These are phyloP conservation scores for Thaumatotibia leucotreta DNA, from an alignment of 1,140 invertebrate genomes.

Conservation along the genomic window DNA sequence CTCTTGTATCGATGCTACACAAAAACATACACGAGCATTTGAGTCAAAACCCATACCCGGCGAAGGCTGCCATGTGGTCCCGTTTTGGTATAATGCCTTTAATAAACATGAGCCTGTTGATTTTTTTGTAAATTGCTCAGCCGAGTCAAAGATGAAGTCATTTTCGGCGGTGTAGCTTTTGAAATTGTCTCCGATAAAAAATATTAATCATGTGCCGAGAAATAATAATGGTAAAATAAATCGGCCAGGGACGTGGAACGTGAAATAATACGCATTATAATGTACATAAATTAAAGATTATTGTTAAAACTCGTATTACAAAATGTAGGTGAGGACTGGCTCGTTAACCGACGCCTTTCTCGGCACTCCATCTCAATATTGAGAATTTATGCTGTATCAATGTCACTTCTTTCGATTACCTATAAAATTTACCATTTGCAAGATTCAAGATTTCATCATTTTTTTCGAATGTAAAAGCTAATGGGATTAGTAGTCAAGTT, in stretches of 20 bases:
- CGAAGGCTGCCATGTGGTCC: slow-evolving; percentile 19
- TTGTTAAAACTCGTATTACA: neutral
- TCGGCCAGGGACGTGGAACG: slow-evolving; percentile 18
- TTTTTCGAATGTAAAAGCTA: too few species aligned
- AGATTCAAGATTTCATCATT: too few species aligned
- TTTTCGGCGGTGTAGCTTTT: slow-evolving; percentile 33
- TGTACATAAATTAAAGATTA: slow-evolving; percentile 11
- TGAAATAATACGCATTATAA: slow-evolving; percentile 12
- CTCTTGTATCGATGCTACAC: neutral
- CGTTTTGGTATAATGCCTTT: slow-evolving; percentile 24
- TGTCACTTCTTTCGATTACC: neutral
- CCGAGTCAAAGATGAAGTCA: slow-evolving; percentile 39
- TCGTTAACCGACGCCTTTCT: neutral
- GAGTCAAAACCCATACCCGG: slow-evolving; percentile 15
- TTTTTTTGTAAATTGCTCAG: slow-evolving; percentile 29
- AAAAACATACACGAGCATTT: slow-evolving; percentile 8
- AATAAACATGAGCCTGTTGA: slow-evolving; percentile 34
- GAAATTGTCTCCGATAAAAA: slow-evolving; percentile 29
- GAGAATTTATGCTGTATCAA: neutral
- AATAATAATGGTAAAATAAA: slow-evolving; percentile 39
- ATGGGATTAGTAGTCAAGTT: too few species aligned
- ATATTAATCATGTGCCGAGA: slow-evolving; percentile 30
- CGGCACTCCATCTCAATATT: neutral
- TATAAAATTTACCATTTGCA: too few species aligned
- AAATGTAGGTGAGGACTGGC: neutral